Percentiles rank a stretch among this genome's conserved stretches.
These are phyloP conservation scores for Hoplias malabaricus DNA, from an alignment of 2,113 vertebrate species.

Conservation along the genomic window DNA sequence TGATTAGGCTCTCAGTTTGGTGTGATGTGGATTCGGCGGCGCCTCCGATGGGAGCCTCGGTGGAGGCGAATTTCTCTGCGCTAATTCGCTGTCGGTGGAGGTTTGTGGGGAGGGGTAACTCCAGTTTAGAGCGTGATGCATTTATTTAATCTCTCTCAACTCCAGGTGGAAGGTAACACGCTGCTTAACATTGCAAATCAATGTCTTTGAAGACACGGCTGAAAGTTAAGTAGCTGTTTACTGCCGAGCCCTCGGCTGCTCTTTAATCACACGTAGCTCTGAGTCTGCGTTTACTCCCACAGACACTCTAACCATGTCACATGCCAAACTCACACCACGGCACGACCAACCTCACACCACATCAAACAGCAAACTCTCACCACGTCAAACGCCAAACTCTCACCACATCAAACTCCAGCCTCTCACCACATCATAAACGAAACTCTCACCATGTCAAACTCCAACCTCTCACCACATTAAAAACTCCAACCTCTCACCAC, in stretches of 20 bases:
- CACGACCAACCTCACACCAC: too few relatives aligned
- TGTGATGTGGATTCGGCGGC: not conserved
- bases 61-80: not conserved
- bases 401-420: too few relatives aligned
- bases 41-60: not conserved
- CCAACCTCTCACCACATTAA: too few relatives aligned
- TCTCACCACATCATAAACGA: too few relatives aligned
- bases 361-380: too few relatives aligned
- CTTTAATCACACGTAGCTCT: not conserved
- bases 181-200: not conserved
- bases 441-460: too few relatives aligned
- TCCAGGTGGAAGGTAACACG: not conserved
- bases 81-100: not conserved
- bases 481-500: too few relatives aligned
- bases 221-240: conserved; percentile 1
- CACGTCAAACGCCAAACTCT: too few relatives aligned
- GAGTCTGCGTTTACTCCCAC: too few relatives aligned
- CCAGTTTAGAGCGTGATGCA: not conserved
- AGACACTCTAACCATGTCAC: too few relatives aligned
- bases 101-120: not conserved
- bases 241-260: not conserved
- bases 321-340: too few relatives aligned
- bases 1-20: not conserved
- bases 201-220: not conserved
- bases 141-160: not conserved